These are phyloP conservation scores for Oncorhynchus masou DNA, from an alignment of 2,113 vertebrate species.

Conservation along the genomic window DNA sequence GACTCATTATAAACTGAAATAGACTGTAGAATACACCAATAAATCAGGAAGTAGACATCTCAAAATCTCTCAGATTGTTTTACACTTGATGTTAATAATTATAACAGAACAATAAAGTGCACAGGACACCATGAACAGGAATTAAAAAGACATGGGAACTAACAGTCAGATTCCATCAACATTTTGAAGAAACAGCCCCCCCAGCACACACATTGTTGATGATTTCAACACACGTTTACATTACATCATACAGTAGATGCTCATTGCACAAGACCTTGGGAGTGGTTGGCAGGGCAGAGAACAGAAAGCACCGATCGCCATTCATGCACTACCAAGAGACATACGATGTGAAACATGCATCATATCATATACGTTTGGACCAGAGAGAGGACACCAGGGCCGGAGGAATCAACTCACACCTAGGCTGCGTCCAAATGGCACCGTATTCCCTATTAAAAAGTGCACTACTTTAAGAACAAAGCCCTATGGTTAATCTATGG, in stretches of 20 bases:
- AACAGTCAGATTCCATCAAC: background rate
- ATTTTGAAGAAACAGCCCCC: background rate
- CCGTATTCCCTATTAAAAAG: background rate
- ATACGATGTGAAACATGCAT: conserved; percentile 40
- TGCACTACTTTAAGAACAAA: conserved; percentile 6
- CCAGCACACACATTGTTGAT: background rate
- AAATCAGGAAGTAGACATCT: background rate
- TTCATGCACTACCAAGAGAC: conserved; percentile 13
- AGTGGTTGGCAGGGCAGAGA: background rate
- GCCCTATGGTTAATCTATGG: conserved; percentile 8
- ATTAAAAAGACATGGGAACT: background rate
- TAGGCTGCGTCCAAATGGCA: background rate
- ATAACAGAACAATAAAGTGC: background rate
- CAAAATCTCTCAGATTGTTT: background rate
- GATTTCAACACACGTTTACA: background rate
- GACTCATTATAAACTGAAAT: background rate
- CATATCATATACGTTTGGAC: background rate
- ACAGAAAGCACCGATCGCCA: background rate
- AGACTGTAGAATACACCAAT: background rate
- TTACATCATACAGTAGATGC: background rate
- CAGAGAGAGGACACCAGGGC: background rate
- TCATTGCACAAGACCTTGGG: background rate
- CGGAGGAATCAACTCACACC: background rate
- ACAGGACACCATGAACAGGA: background rate
- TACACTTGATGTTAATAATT: too few species aligned